Evolutionary conservation across 2,888 invertebrate species (phyloP).

Genomic region (Lasioglossum zephyrum): DNA sequence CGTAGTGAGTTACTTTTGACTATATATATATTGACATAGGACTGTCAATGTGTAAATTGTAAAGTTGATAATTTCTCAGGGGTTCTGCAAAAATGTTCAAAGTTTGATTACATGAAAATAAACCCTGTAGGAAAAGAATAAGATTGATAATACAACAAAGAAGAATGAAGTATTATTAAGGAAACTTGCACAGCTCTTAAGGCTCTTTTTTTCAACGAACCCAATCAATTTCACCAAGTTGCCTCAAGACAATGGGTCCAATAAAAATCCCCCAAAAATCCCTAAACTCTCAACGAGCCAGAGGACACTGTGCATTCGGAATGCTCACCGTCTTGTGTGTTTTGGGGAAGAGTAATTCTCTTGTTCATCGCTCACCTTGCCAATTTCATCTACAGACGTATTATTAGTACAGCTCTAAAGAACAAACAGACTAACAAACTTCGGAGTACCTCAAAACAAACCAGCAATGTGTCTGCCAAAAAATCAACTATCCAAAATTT

Average conservation of each 20-base stretch:
- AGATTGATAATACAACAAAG: neutral
- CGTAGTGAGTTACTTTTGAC: neutral
- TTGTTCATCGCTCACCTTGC: conserved; percentile 49
- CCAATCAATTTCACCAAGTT: neutral
- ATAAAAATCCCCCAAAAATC: neutral
- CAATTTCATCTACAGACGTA: conserved; percentile 46
- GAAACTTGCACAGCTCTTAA: neutral
- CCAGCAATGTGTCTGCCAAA: conserved; percentile 3
- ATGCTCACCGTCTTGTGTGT: conserved; percentile 63
- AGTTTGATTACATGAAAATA: too few relatives aligned
- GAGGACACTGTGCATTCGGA: conserved; percentile 64
- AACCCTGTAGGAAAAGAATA: too few relatives aligned
- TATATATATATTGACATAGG: too few relatives aligned
- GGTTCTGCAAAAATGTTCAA: too few relatives aligned
- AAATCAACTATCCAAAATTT: neutral
- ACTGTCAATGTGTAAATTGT: neutral
- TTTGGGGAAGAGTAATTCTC: conserved; percentile 60
- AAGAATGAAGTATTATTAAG: neutral
- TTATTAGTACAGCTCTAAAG: neutral
- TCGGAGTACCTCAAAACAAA: conserved; percentile 1
- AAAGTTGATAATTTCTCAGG: neutral
- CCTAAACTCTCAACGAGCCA: conserved; percentile 26
- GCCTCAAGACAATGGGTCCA: too few relatives aligned
- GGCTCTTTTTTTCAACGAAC: neutral
- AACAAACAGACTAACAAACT: conserved; percentile 1